Percentiles rank a stretch among this genome's conserved stretches.
These are phyloP conservation scores for Muscicapa striata DNA, from an alignment of 2,797 vertebrate genomes.

Conservation along the genomic window DNA sequence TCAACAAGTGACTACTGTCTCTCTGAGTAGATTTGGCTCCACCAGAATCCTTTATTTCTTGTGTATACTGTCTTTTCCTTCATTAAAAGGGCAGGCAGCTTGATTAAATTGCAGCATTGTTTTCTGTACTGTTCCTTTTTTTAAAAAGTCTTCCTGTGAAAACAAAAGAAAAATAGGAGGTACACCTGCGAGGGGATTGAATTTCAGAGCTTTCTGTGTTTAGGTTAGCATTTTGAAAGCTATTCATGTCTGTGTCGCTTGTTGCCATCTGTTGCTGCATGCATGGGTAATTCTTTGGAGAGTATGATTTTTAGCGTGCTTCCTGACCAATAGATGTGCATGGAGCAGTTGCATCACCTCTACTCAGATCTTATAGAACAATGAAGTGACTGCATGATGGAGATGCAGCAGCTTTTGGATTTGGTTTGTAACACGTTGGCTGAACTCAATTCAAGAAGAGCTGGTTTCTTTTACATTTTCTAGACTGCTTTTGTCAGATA, in stretches of 20 bases:
- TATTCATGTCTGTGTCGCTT: background rate
- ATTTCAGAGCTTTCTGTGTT: background rate
- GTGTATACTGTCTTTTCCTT: background rate
- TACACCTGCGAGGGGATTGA: background rate
- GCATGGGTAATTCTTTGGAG: background rate
- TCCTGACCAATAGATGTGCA: background rate
- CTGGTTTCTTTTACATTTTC: background rate
- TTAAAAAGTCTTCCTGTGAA: background rate
- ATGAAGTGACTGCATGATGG: background rate
- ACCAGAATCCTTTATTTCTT: background rate
- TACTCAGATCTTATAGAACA: background rate
- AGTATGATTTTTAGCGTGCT: background rate
- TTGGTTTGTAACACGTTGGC: background rate
- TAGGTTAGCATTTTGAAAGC: background rate
- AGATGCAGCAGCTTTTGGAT: background rate
- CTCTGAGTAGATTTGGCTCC: background rate
- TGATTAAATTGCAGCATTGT: background rate
- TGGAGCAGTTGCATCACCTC: background rate
- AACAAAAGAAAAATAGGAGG: background rate
- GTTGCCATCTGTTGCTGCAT: constrained; percentile 11
- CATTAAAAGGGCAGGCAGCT: background rate
- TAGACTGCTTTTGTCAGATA: background rate
- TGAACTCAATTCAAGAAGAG: background rate
- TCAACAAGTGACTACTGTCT: background rate
- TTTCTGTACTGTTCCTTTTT: background rate